Evolutionary conservation across 2,797 vertebrate species (phyloP).

Genomic region (Malacoraja senta): DNA sequence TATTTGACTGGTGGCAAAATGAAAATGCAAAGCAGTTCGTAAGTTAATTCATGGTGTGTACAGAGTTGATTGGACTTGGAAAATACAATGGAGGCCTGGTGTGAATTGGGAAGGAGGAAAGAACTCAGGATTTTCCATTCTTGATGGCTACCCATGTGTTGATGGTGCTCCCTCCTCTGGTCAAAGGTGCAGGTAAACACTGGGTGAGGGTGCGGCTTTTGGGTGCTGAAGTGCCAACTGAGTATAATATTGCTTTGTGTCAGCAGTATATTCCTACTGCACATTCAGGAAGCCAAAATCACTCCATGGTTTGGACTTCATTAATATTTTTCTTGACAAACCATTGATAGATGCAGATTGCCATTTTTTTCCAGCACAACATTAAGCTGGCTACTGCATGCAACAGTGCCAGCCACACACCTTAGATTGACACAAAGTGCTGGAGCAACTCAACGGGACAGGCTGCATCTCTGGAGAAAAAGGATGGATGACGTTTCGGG

Average conservation of each 20-base stretch:
- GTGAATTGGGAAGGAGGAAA: background rate
- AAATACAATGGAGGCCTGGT: background rate
- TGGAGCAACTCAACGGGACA: too few species aligned
- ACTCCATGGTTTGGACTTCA: background rate
- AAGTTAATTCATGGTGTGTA: background rate
- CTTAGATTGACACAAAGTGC: too few species aligned
- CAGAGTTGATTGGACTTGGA: background rate
- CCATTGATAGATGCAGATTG: background rate
- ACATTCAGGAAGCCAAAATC: background rate
- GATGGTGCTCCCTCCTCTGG: background rate
- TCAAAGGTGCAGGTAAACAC: background rate
- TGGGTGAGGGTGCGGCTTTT: too few species aligned
- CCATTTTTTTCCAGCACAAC: background rate
- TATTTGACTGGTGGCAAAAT: background rate
- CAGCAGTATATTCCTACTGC: background rate
- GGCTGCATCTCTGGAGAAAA: too few species aligned
- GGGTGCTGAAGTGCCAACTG: background rate
- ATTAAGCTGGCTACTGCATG: too few species aligned
- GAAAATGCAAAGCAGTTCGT: background rate
- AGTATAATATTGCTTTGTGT: background rate
- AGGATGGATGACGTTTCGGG: too few species aligned
- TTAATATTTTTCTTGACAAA: background rate
- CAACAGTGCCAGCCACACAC: background rate
- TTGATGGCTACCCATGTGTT: background rate
- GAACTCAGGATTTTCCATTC: background rate